Evolutionary conservation across 1,140 invertebrate genomes (phyloP), one percentile per base, ranked within the genome.

Genomic region (Plectrocnemia conspersa): DNA sequence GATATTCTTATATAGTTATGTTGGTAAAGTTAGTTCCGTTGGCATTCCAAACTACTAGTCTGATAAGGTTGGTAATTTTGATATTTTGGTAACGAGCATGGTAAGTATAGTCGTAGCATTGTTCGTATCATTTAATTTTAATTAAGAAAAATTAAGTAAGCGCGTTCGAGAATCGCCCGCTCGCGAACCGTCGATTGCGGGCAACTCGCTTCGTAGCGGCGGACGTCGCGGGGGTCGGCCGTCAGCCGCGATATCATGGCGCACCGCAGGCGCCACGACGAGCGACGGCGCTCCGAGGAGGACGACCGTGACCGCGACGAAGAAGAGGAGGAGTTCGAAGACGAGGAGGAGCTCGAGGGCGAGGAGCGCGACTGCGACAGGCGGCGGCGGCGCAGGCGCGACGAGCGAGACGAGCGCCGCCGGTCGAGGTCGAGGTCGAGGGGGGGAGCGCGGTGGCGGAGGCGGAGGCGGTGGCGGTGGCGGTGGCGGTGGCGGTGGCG

Each of bases 291-390:
- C n/a, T n/a, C n/a, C n/a, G n/a, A n/a, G n/a, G n/a, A n/a, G n/a
- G n/a, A n/a, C n/a, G n/a, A n/a, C n/a, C n/a, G n/a, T n/a, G 54
- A 56, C 10, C 23, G 40, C 24, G 54, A 56, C 21, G 41, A 41
- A 45, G 48, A 29, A 25, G 46, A 13, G n/a, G 47, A 2, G 24
- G 44, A 15, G 64, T 66, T 52, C 36, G 40, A 53, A 22, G 64
- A 64, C 33, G 63, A 69, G 18, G 68, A 71, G 41, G 71, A 71
- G 36, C 65, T 67, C 25, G 35, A 58, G 29, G 33, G 48, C 49
- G 38, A 4, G 32, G 38, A 13, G 60, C 65, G 45, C 62, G 70
- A 18, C 69, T 67, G 68, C 64, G 59, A 48, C 64, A 67, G 47
- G 55, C 45, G 65, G 9, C 64, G 67, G 2, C 62, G 64, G 3